Conservation (phyloP, 2,113 vertebrate species). For the Gnathonemus echidnorhynchus region DNA sequence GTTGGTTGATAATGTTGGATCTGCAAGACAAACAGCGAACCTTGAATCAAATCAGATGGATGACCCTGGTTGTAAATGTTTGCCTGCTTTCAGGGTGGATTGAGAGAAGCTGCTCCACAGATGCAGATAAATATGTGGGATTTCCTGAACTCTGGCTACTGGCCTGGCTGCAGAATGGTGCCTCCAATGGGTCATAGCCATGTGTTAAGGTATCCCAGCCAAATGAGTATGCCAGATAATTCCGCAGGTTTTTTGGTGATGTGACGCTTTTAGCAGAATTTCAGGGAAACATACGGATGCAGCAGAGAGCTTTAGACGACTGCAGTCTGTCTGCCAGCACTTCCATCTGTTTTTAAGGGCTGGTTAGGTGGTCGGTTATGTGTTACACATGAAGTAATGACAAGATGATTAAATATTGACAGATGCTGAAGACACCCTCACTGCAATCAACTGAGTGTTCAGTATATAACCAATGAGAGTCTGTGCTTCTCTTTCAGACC, state of each 20-base stretch:
- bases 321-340: background rate
- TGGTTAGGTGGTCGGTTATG: background rate
- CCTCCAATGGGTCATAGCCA: background rate
- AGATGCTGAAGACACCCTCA: background rate
- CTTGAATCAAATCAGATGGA: background rate
- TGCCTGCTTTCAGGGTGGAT: background rate
- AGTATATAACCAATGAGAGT: background rate
- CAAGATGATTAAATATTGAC: background rate
- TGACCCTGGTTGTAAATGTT: background rate
- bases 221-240: background rate
- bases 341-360: background rate
- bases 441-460: background rate
- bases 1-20: background rate
- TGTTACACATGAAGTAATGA: background rate
- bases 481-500: background rate
- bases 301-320: background rate
- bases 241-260: background rate
- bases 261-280: background rate
- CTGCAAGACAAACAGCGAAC: background rate
- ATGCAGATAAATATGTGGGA: background rate
- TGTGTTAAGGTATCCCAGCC: background rate
- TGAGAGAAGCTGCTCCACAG: background rate
- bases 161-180: background rate
- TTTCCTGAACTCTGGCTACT: background rate
- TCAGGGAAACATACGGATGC: background rate